Conservation (phyloP, 2,888 invertebrate genomes). For the Adineta ricciae region DNA sequence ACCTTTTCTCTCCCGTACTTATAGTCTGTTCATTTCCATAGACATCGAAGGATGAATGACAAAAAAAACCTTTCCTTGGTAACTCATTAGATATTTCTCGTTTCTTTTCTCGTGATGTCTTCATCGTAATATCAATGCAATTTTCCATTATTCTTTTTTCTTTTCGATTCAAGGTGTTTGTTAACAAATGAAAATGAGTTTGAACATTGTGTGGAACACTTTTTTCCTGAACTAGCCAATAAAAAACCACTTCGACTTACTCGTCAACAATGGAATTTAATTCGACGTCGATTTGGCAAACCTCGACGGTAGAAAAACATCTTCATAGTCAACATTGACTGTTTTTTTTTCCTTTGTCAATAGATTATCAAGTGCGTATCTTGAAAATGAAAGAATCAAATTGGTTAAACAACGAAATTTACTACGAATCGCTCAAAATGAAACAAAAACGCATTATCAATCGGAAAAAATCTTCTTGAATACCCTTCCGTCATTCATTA, state of each 20-base stretch:
- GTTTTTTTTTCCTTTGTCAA: too few relatives aligned
- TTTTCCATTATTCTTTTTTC: not conserved
- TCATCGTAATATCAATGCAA: not conserved
- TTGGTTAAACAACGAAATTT: not conserved
- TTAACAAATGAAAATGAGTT: not conserved
- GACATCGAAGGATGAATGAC: not conserved
- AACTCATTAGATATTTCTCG: not conserved
- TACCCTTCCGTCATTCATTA: not conserved
- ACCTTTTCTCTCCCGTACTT: too few relatives aligned
- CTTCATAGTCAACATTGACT: not conserved
- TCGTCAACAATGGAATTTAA: not conserved
- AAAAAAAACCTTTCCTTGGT: too few relatives aligned
- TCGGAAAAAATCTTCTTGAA: not conserved
- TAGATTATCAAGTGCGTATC: not conserved
- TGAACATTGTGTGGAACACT: not conserved
- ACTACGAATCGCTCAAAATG: not conserved
- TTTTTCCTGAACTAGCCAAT: not conserved
- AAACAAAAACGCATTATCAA: not conserved
- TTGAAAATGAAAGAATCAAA: not conserved
- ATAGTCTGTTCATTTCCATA: not conserved
- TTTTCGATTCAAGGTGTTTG: not conserved
- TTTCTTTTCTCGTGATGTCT: not conserved
- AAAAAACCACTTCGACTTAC: not conserved
- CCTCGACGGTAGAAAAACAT: not conserved
- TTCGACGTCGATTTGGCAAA: not conserved